Evolutionary conservation across 2,888 invertebrate species (phyloP).

Genomic region (Cryptocephalus moraei): DNA sequence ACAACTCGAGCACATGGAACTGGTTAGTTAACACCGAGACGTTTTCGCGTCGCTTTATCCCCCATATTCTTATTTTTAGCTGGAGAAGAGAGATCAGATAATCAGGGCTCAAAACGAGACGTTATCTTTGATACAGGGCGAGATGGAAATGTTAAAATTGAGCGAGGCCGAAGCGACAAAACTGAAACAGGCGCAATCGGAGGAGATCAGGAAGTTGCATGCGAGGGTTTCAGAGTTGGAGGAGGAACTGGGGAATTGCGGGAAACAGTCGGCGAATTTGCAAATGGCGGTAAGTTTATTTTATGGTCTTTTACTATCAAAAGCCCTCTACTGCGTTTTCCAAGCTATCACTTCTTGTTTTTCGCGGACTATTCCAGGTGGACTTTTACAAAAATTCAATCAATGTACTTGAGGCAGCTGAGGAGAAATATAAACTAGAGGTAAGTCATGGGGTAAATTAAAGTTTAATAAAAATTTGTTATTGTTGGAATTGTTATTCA

Average conservation of each 20-base stretch:
- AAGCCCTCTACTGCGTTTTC: too few species aligned
- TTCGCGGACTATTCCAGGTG: constrained; percentile 20
- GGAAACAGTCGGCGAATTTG: neutral
- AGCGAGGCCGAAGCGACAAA: constrained; percentile 14
- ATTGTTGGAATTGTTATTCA: too few species aligned
- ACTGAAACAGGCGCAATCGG: constrained; percentile 17
- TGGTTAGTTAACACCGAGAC: constrained; percentile 4
- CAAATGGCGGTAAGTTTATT: constrained; percentile 21
- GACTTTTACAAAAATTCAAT: constrained; percentile 32
- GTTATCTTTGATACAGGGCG: constrained; percentile 19
- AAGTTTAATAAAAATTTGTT: too few species aligned
- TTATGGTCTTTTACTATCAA: too few species aligned
- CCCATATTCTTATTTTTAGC: constrained; percentile 4
- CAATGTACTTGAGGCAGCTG: constrained; percentile 28
- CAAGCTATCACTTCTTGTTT: too few species aligned
- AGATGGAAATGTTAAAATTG: constrained; percentile 18
- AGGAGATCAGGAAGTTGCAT: constrained; percentile 25
- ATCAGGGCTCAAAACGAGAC: constrained; percentile 21
- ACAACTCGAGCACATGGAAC: constrained; percentile 12
- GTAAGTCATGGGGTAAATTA: constrained; percentile 17
- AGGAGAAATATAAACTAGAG: constrained; percentile 29
- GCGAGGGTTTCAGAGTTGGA: constrained; percentile 25
- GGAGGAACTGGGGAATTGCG: constrained; percentile 2
- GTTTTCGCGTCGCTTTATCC: too few species aligned
- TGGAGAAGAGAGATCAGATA: constrained; percentile 20